A percentile compares a stretch with the other conserved stretches of the same genome.
Evolutionary conservation across 2,113 vertebrate species (phyloP).

Genomic region (Protobothrops mucrosquamatus): DNA sequence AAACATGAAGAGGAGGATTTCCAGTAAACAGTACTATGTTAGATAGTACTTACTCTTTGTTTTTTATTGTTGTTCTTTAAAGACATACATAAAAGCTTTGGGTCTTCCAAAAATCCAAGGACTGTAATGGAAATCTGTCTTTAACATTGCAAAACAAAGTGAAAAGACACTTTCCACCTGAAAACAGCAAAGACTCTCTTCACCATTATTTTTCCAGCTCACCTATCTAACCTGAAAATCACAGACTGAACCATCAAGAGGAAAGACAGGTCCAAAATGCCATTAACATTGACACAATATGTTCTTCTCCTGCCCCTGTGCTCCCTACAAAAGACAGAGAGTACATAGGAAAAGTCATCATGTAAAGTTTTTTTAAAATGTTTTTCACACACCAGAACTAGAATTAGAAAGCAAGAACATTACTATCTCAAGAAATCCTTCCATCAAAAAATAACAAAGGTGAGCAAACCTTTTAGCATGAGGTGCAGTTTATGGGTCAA

Average conservation of each 20-base stretch:
- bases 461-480: neutral
- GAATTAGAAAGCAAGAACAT: neutral
- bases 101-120: slow-evolving; percentile 10
- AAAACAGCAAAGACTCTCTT: slow-evolving; percentile 50
- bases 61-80: neutral
- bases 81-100: slow-evolving; percentile 4
- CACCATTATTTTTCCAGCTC: slow-evolving; percentile 68
- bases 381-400: neutral
- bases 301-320: neutral
- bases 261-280: slow-evolving; percentile 62
- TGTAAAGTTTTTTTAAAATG: slow-evolving; percentile 59
- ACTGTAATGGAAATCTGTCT: slow-evolving; percentile 23
- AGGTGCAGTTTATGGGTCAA: neutral
- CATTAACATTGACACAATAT: slow-evolving; percentile 12
- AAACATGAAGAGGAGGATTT: slow-evolving; percentile 19
- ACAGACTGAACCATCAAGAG: slow-evolving; percentile 50
- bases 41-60: neutral
- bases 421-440: neutral
- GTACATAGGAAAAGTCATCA: slow-evolving; percentile 34
- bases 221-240: slow-evolving; percentile 56
- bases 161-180: slow-evolving; percentile 31
- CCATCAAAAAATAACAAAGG: neutral
- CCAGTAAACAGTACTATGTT: neutral
- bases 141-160: neutral
- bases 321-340: neutral